Conservation (phyloP, 1,140 invertebrate species). For the Globodera ellingtonae region DNA sequence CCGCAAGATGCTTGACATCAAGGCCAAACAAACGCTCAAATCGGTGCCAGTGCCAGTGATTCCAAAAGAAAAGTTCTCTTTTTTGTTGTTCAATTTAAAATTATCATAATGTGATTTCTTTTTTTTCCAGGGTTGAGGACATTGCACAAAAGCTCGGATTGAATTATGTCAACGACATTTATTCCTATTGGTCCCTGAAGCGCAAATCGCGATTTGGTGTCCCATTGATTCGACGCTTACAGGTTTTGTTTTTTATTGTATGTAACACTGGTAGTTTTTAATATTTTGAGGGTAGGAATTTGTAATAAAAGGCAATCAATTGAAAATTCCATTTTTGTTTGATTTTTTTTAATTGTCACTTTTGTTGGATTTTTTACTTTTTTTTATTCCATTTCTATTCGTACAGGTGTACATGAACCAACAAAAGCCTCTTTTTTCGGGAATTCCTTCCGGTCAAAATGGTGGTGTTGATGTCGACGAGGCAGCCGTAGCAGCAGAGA, state of each 20-base stretch:
- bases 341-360: too few species aligned
- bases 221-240: conserved; percentile 78
- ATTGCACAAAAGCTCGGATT: conserved; percentile 39
- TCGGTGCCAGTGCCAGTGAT: conserved; percentile 45
- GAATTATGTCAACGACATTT: conserved; percentile 41
- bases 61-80: conserved; percentile 39
- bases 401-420: conserved; percentile 25
- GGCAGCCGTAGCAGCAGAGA: too few species aligned
- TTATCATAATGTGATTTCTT: rapidly evolving
- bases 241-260: conserved; percentile 46
- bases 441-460: not conserved
- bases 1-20: conserved; percentile 26
- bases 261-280: not conserved
- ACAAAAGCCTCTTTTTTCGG: conserved; percentile 13
- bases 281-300: not conserved
- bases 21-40: conserved; percentile 25
- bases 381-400: not conserved
- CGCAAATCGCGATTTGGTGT: conserved; percentile 93
- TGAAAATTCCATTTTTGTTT: too few species aligned
- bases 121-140: conserved; percentile 41
- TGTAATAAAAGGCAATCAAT: too few species aligned
- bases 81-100: not conserved
- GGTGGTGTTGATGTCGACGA: not conserved
- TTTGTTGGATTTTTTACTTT: not conserved
- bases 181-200: conserved; percentile 82